These are phyloP conservation scores for Drosophila silvestris DNA, from an alignment of 2,888 invertebrate genomes.

Conservation along the genomic window DNA sequence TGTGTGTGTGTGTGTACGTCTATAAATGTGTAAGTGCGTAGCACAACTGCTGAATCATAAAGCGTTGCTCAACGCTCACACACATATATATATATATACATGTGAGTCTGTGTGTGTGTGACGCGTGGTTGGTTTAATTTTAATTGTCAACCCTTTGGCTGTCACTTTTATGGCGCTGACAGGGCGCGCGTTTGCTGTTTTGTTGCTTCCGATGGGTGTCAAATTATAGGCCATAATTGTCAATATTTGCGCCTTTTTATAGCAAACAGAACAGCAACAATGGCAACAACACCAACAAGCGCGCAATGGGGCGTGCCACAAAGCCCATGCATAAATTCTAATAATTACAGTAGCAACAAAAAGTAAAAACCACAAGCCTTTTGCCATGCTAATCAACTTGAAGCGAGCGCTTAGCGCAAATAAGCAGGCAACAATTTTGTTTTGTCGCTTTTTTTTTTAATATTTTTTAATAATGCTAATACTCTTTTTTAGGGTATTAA, in stretches of 20 bases:
- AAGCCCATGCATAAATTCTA: constrained; percentile 69
- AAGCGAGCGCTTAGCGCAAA: constrained; percentile 52
- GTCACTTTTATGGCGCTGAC: constrained; percentile 58
- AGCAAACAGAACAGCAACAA: constrained; percentile 32
- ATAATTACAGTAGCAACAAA: constrained; percentile 69
- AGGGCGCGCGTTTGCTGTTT: constrained; percentile 27
- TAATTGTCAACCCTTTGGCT: constrained; percentile 77
- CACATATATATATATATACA: background rate
- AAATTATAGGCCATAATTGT: constrained; percentile 82
- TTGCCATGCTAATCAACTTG: constrained; percentile 76
- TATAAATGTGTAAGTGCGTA: constrained; percentile 12
- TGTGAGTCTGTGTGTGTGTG: constrained; percentile 7
- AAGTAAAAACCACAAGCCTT: constrained; percentile 43
- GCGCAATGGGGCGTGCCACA: constrained; percentile 21
- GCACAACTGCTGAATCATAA: constrained; percentile 72
- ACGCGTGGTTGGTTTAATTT: constrained; percentile 65
- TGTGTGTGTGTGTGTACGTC: background rate
- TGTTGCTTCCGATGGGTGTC: constrained; percentile 70
- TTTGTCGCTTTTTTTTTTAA: constrained; percentile 19
- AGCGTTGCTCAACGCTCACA: constrained; percentile 38
- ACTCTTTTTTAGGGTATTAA: constrained; percentile 12
- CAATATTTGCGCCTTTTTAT: constrained; percentile 74
- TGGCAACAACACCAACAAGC: background rate
- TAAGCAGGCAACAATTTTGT: constrained; percentile 54
- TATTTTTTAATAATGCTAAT: constrained; percentile 18